phyloP scores from a whole-genome alignment of 1,140 invertebrate species.

The Bathynomus jamesi region DNA sequence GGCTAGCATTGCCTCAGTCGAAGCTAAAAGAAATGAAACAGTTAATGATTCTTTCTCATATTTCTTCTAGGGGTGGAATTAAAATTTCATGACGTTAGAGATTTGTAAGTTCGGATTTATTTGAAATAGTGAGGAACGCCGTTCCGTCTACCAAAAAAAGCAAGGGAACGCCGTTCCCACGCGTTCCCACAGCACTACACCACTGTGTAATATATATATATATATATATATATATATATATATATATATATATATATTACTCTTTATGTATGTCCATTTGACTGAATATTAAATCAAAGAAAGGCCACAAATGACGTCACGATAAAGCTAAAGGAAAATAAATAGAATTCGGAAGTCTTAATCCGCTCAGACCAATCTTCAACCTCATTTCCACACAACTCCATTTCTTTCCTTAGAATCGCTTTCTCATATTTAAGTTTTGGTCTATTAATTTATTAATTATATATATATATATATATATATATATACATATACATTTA shows the following conservation, averaged over 20 bases:
- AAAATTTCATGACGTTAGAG: too few species aligned
- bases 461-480: conserved; percentile 19
- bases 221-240: conserved; percentile 9
- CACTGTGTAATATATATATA: not conserved
- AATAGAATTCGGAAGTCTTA: not conserved
- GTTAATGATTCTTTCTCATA: too few species aligned
- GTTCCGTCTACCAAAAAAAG: too few species aligned
- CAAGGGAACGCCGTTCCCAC: too few species aligned
- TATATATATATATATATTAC: conserved; percentile 14
- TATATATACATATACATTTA: conserved; percentile 9
- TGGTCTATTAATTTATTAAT: conserved; percentile 12
- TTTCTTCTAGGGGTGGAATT: too few species aligned
- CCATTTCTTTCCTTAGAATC: too few species aligned
- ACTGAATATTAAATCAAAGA: not conserved
- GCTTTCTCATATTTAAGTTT: too few species aligned
- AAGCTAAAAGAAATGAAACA: too few species aligned
- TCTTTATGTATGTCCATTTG: conserved; percentile 12
- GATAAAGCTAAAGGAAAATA: not conserved
- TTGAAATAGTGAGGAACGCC: too few species aligned
- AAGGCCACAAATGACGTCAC: not conserved
- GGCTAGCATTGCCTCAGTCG: too few species aligned
- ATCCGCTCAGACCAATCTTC: not conserved
- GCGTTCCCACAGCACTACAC: too few species aligned
- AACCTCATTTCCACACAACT: not conserved
- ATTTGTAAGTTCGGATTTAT: too few species aligned